Evolutionary conservation across 2,113 vertebrate genomes (phyloP).

Genomic region (Eretmochelys imbricata): DNA sequence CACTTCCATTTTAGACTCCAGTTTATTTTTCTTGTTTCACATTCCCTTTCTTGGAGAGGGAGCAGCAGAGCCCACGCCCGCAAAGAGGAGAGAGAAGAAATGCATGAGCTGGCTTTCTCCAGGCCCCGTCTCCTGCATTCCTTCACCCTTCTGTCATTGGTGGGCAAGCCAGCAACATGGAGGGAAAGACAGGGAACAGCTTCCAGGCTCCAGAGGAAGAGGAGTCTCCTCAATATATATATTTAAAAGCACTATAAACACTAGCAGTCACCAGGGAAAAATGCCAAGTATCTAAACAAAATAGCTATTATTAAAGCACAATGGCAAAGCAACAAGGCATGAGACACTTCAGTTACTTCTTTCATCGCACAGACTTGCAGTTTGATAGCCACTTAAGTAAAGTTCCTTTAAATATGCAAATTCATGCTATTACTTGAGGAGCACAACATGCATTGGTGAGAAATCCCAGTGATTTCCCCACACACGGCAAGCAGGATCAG

Average conservation of each 20-base stretch:
- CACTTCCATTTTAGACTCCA: background rate
- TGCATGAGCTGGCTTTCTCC: background rate
- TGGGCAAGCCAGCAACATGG: background rate
- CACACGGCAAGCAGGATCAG: background rate
- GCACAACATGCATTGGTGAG: background rate
- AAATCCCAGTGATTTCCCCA: background rate
- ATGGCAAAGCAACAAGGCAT: background rate
- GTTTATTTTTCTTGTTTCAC: background rate
- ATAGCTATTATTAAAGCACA: background rate
- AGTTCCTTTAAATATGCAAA: background rate
- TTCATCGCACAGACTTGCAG: background rate
- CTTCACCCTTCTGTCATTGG: background rate
- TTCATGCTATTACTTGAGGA: background rate
- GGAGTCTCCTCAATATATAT: background rate
- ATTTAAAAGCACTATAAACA: background rate
- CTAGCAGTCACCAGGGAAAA: background rate
- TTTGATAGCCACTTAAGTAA: background rate
- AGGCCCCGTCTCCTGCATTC: background rate
- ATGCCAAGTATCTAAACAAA: background rate
- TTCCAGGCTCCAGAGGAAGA: background rate
- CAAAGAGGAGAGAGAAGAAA: background rate
- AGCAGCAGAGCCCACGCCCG: background rate
- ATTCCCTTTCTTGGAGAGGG: background rate
- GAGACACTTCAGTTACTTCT: background rate
- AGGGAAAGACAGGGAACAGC: background rate